Evolutionary conservation across 64 coral and sea anemone species (phyloP).

Genomic region (Astreopora myriophthalma): DNA sequence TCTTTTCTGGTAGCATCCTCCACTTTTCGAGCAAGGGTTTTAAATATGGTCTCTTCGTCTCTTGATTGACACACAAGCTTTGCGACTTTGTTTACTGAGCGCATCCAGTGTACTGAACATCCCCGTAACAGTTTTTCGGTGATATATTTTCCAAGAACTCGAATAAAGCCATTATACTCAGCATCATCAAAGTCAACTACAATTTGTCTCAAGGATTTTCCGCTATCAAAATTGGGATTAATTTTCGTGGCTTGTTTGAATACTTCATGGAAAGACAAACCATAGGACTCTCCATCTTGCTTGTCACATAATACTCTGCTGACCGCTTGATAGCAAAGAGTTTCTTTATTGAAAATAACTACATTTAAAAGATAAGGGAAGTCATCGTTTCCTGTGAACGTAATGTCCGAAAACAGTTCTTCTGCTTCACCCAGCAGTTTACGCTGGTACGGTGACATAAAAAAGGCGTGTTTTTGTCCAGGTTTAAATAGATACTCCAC

Average conservation of each 20-base stretch:
- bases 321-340: conserved; percentile 42
- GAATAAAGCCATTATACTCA: background rate
- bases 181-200: conserved; percentile 54
- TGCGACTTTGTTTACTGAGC: conserved; percentile 47
- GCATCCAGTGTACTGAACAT: conserved; percentile 57
- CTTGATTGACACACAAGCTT: conserved; percentile 44
- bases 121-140: conserved; percentile 43
- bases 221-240: conserved; percentile 25
- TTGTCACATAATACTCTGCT: conserved; percentile 60
- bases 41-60: conserved; percentile 58
- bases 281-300: conserved; percentile 24
- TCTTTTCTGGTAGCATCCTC: conserved; percentile 22
- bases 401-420: conserved; percentile 29
- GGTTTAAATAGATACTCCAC: conserved; percentile 45
- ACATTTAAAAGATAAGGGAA: conserved; percentile 66
- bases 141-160: conserved; percentile 3
- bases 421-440: background rate
- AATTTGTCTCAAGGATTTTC: conserved; percentile 19
- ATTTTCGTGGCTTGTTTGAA: conserved; percentile 11
- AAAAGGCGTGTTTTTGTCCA: conserved; percentile 20
- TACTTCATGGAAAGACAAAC: background rate
- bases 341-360: conserved; percentile 43
- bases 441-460: conserved; percentile 18
- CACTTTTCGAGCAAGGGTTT: conserved; percentile 28
- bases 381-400: conserved; percentile 12